Evolutionary conservation across 1,140 invertebrate species (phyloP).

Genomic region (Ceratina japonica): DNA sequence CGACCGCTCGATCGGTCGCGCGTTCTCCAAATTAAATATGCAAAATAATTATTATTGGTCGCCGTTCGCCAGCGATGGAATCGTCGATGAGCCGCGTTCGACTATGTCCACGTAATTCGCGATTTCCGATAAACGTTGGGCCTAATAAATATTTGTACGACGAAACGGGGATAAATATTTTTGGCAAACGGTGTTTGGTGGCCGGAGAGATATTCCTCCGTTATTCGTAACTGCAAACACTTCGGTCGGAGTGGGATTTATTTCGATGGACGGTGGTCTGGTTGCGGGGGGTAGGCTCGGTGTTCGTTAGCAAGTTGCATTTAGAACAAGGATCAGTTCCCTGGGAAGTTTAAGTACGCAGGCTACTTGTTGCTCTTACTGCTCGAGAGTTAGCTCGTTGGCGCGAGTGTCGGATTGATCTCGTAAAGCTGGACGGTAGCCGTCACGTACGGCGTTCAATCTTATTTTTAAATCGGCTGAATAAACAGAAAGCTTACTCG

Average conservation of each 20-base stretch:
- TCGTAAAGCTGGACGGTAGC: not conserved
- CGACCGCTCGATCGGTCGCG: conserved; percentile 7
- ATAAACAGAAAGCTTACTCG: not conserved
- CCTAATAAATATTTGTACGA: too few species aligned
- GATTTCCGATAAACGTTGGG: not conserved
- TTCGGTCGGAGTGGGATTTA: too few species aligned
- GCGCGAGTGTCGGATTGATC: not conserved
- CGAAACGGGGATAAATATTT: not conserved
- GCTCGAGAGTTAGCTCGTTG: conserved; percentile 33
- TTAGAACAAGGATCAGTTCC: conserved; percentile 41
- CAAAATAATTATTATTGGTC: not conserved
- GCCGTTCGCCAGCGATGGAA: not conserved
- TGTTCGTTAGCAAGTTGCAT: not conserved
- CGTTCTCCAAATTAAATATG: not conserved
- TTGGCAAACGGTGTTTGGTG: not conserved
- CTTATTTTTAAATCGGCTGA: not conserved
- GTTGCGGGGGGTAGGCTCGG: not conserved
- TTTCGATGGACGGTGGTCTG: too few species aligned
- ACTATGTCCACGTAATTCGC: not conserved
- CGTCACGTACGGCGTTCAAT: not conserved
- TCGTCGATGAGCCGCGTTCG: not conserved
- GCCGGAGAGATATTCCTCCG: not conserved
- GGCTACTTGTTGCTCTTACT: conserved; percentile 58
- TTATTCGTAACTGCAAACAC: too few species aligned
- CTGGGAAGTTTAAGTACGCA: conserved; percentile 19